Conservation (phyloP, 2,797 vertebrate species). For the Notolepis coatsorum region DNA sequence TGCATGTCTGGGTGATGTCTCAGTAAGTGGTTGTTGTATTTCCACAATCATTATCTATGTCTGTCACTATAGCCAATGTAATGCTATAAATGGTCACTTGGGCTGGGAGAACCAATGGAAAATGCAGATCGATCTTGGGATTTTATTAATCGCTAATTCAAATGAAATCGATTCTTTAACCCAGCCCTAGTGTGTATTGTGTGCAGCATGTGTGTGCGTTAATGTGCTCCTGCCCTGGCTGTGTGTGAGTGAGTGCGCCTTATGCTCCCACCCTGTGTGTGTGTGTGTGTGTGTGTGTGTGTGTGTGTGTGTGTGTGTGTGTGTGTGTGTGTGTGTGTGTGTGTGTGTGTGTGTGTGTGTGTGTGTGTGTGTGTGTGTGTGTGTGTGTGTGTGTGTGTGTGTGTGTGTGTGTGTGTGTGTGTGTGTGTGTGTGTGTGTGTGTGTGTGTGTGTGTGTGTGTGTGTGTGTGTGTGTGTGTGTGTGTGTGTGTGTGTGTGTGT, state of each 20-base stretch:
- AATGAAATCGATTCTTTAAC: too few relatives aligned
- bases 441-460: not conserved
- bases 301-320: slow-evolving; percentile 12
- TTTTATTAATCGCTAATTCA: too few relatives aligned
- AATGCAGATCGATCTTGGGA: too few relatives aligned
- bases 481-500: slow-evolving; percentile 8
- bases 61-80: too few relatives aligned
- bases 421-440: slow-evolving; percentile 12
- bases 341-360: too few relatives aligned
- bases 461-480: slow-evolving; percentile 3
- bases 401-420: slow-evolving; percentile 7
- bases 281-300: slow-evolving; percentile 10
- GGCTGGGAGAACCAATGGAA: too few relatives aligned
- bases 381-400: slow-evolving; percentile 6
- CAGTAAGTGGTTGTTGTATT: too few relatives aligned
- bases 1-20: too few relatives aligned
- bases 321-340: slow-evolving; percentile 11
- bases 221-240: not conserved
- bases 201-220: slow-evolving; percentile 7
- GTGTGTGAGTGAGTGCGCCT: slow-evolving; percentile 2
- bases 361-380: slow-evolving; percentile 9
- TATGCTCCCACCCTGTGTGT: not conserved
- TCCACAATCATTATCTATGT: too few relatives aligned
- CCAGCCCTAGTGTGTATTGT: too few relatives aligned
- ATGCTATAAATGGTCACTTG: too few relatives aligned